These are phyloP conservation scores for Rhynchonycteris naso DNA, from an alignment of 2,797 vertebrate species.

Conservation along the genomic window DNA sequence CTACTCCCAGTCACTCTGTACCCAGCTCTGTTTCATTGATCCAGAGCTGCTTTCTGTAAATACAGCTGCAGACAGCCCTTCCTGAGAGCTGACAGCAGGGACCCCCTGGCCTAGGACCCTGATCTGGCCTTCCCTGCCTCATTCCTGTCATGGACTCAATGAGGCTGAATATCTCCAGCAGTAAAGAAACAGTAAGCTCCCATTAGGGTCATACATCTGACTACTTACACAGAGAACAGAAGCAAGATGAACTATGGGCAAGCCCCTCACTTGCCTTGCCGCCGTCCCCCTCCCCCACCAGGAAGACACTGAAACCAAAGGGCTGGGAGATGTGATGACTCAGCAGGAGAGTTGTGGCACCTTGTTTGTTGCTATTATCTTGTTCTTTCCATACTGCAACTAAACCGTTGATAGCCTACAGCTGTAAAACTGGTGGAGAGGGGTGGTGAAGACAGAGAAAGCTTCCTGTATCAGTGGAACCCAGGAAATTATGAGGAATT, in stretches of 20 bases:
- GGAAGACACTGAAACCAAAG: not conserved
- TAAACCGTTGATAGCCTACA: not conserved
- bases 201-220: not conserved
- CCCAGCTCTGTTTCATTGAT: not conserved
- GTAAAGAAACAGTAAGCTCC: not conserved
- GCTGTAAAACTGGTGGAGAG: not conserved
- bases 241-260: not conserved
- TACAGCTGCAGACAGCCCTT: not conserved
- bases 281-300: too few species aligned
- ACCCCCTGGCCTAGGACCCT: too few species aligned
- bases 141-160: not conserved
- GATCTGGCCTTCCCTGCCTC: not conserved
- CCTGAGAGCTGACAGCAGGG: not conserved
- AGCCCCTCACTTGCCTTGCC: not conserved
- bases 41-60: not conserved
- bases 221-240: not conserved
- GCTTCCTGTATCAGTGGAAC: not conserved
- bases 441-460: rapidly evolving
- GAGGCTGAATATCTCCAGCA: not conserved
- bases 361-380: not conserved
- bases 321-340: not conserved
- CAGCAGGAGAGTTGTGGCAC: rapidly evolving
- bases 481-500: not conserved
- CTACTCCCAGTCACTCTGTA: not conserved
- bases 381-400: not conserved